Evolutionary conservation across 1,140 invertebrate species (phyloP), one percentile per base, ranked within the genome.

Genomic region (Sycobia sp.): DNA sequence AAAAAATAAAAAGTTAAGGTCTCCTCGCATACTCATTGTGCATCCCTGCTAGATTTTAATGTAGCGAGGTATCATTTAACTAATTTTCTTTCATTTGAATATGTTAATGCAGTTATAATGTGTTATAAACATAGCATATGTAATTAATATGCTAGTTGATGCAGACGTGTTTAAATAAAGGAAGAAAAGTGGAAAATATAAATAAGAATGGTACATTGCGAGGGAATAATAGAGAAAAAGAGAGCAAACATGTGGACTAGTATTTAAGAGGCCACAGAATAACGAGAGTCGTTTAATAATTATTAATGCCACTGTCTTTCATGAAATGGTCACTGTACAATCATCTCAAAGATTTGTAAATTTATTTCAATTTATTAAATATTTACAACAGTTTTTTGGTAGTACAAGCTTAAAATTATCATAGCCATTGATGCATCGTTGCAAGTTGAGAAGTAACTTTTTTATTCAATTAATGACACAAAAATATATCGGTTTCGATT

Each of bases 21-120:
- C 59, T 79, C 73, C 73, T 80, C 77, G 80, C 78, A 82, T 82
- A 81, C 74, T 82, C 80, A 82, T 82, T 82, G 80, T 82, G 80
- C 80, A 82, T 82, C 79, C 77, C 76, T 72, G 70, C 73, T 74
- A 74, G 67, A 75, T 65, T 75, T 70, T 69, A 74, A 71, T 69
- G 71, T 75, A 79, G 77, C 77, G 73, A 80, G 76, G 75, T 76
- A 73, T 59, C 46, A 36, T 41, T 58, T 53, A 53, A 58, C 27
- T 25, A 62, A 43, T 41, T 62, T 49, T 56, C 47, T 56, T 63
- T 50, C 18, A 57, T 56, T 56, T 49, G 22, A 63, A 32, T 39
- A 56, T 49, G 38, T 5, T 27, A 18, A 56, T 63, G 23, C 51
- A 51, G 51, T 46, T 51, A 32, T 54, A 53, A 58, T 65, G 29